Evolutionary conservation across 2,797 vertebrate species (phyloP), one percentile per base, ranked within the genome.

Genomic region (Buceros bicornis): DNA sequence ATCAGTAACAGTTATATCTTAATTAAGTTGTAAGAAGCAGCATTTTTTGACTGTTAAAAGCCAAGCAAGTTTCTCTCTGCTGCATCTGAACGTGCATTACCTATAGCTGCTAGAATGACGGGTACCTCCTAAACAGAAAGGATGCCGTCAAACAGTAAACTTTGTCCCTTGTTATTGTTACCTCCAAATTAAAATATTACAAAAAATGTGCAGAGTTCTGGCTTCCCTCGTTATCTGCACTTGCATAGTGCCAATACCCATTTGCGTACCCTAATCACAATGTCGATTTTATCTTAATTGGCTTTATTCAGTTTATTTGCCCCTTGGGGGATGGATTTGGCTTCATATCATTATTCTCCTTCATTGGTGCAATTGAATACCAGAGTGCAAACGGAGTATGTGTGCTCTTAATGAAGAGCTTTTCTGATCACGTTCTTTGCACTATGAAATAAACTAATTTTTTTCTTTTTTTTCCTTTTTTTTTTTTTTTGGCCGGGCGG

Each of bases 241-340:
- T 20, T 40, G 43, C 21, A 7, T 21, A 26, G n/a, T 35, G 53
- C 51, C 81, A 40, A 66, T 40, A 57, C 18, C 53, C 8, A 70
- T 80, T 88, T 91, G 14, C 26, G 54, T 69, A 7, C n/a, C 35
- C 73, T 82, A 82, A 80, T 2, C 1, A 12, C 7, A 65, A 11
- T n/a, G n/a, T 31, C 82, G 71, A 29, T 72, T 69, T 93, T 86
- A 40, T 81, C 71, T 70, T 89, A 77, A 90, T 61, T 77, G 6
- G 28, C 17, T 92, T 94, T 60, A 81, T 90, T 86, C 57, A 58
- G 29, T 67, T 82, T 31, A 40, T 67, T 76, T 92, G 25, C 50
- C 60, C 35, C 7, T 22, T 21, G 22, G 15, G 56, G 43, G 66
- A 69, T 37, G 28, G 71, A 77, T 76, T 86, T 77, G 60, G 47